Evolutionary conservation across 2,888 invertebrate species (phyloP), one percentile per base, ranked within the genome.

Genomic region (Dynastes maya): DNA sequence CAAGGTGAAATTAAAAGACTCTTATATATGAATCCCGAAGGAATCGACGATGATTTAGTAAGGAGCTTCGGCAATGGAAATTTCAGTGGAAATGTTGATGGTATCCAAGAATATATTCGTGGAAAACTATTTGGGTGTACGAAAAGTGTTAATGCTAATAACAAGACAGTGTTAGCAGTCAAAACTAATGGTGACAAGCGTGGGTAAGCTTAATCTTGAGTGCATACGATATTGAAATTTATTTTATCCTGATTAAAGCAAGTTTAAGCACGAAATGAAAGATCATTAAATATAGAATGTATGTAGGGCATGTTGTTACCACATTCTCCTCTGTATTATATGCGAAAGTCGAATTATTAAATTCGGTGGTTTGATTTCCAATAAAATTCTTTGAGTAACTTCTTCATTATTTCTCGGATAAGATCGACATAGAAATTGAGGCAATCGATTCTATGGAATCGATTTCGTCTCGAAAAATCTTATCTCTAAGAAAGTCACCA

Each of bases 1-100:
- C 75, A 75, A 5, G 29, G 8, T 63, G 67, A 78, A 55, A 75
- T 78, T 29, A 75, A 75, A 55, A 75, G 61, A 49, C 58, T 68
- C 2, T 58, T 78, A 51, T 75, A 75, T 61, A 5, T 58, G 13
- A 78, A 74, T 58, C 74, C 72, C 9, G 64, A 37, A 58, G 65
- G 67, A 37, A 72, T 78, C 49, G 49, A 45, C 5, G 71, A 76
- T 4, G 49, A 45, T 11, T 45, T 45, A 45, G 8, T 45, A 2
- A 45, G 45, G 45, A 45, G 45, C 11, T 45, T 11, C 45, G 45
- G 40, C 13, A 13, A 5, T 9, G 16, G n/a, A 16, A 61, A 61
- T 61, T 61, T 22, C 8, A 22, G 22, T 11, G 49, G 49, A 68
- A 68, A 68, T 45, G 16, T 13, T 4, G 29, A 68, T 4, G 2